Evolutionary conservation across 2,888 invertebrate species (phyloP).

Genomic region (Pseudococcus jackbeardsleyi): DNA sequence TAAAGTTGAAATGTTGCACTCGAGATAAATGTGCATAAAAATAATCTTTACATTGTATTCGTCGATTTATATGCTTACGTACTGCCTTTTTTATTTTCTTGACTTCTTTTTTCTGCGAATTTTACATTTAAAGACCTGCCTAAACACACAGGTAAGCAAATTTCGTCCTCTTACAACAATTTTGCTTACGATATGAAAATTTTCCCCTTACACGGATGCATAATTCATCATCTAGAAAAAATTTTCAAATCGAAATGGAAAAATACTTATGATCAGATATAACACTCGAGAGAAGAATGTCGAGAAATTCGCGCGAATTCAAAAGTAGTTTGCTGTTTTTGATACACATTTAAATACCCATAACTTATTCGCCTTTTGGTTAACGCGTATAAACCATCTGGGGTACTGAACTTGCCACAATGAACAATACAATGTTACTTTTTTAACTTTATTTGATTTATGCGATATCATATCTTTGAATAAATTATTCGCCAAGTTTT

Average conservation of each 20-base stretch:
- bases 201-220: too few relatives aligned
- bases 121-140: background rate
- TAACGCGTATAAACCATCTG: constrained; percentile 16
- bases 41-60: background rate
- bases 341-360: background rate
- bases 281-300: too few relatives aligned
- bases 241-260: too few relatives aligned
- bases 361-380: constrained; percentile 8
- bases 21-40: constrained; percentile 6
- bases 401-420: constrained; percentile 41
- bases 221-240: too few relatives aligned
- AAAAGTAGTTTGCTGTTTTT: background rate
- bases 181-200: too few relatives aligned
- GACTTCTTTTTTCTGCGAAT: background rate
- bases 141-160: too few relatives aligned
- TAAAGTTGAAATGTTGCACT: constrained; percentile 30
- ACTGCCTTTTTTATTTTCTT: background rate
- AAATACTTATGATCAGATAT: too few relatives aligned
- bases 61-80: background rate
- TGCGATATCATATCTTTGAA: constrained; percentile 23
- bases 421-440: constrained; percentile 38
- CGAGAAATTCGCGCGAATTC: background rate
- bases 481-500: constrained; percentile 31
- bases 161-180: too few relatives aligned
- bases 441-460: constrained; percentile 32